Percentiles rank a stretch among this genome's conserved stretches.
These are phyloP conservation scores for Alloscopus bannaensis DNA, from an alignment of 2,888 invertebrate species.

Conservation along the genomic window DNA sequence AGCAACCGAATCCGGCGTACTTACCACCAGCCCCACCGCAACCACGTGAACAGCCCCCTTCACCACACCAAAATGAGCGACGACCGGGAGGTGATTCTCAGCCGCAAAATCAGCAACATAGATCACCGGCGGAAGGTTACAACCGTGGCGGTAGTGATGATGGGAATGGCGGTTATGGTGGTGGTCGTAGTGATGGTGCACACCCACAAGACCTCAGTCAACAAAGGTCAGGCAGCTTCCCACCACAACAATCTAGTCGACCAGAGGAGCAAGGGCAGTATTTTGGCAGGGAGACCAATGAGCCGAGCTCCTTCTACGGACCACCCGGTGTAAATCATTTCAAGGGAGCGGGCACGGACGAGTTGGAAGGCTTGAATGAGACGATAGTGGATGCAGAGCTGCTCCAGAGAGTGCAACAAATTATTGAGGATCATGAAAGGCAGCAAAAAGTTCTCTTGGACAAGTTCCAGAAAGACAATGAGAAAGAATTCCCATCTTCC, in stretches of 20 bases:
- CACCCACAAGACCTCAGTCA: conserved; percentile 13
- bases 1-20: conserved; percentile 2
- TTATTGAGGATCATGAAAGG: conserved; percentile 72
- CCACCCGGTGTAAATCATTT: conserved; percentile 50
- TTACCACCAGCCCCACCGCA: not conserved
- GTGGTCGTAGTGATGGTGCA: not conserved
- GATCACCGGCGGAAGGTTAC: conserved; percentile 19
- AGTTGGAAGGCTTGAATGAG: conserved; percentile 69
- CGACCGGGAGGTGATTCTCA: conserved; percentile 1
- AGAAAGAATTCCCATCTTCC: conserved; percentile 29
- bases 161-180: no score
- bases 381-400: conserved; percentile 71
- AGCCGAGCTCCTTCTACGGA: conserved; percentile 41
- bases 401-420: conserved; percentile 70
- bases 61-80: not conserved
- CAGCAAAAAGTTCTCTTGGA: conserved; percentile 69
- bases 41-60: not conserved
- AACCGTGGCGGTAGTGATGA: no score
- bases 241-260: not conserved
- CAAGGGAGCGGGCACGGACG: conserved; percentile 29
- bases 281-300: conserved; percentile 32
- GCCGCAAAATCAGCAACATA: conserved; percentile 23
- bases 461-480: conserved; percentile 61
- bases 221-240: conserved; percentile 33
- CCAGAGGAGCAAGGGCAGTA: conserved; percentile 34